phyloP scores from a whole-genome alignment of 1,140 invertebrate species.

The Rhyacophila brunnea region DNA sequence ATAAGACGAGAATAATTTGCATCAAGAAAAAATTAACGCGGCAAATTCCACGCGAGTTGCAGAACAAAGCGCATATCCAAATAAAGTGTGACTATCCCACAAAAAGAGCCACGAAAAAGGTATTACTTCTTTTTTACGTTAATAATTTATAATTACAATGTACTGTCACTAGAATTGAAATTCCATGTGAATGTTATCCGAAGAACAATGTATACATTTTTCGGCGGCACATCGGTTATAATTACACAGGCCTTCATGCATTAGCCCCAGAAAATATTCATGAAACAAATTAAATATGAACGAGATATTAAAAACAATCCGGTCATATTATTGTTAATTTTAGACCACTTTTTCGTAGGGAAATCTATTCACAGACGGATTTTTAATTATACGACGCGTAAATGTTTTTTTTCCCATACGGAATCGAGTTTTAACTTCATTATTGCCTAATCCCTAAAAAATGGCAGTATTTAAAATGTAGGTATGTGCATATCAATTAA shows the following conservation, averaged over 20 bases:
- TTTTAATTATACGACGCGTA: too few relatives aligned
- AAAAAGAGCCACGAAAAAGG: constrained; percentile 18
- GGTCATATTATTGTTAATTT: too few relatives aligned
- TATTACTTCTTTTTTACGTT: constrained; percentile 18
- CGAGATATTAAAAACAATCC: too few relatives aligned
- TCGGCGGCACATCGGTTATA: constrained; percentile 22
- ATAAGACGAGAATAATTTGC: too few relatives aligned
- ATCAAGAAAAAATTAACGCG: too few relatives aligned
- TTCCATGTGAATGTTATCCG: constrained; percentile 23
- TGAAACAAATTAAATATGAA: constrained; percentile 1
- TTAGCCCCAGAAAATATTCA: not conserved
- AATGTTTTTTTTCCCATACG: too few relatives aligned
- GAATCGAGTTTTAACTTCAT: too few relatives aligned
- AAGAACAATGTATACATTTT: constrained; percentile 21
- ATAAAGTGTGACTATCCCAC: constrained; percentile 22
- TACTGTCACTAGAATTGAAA: constrained; percentile 19
- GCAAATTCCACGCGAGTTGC: not conserved
- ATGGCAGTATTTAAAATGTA: too few relatives aligned
- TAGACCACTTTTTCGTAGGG: too few relatives aligned
- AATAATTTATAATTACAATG: constrained; percentile 28
- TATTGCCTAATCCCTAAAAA: too few relatives aligned
- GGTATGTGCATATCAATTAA: too few relatives aligned
- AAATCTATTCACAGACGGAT: too few relatives aligned
- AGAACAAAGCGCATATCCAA: constrained; percentile 16
- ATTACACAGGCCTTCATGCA: constrained; percentile 4